Percentiles rank a stretch among this genome's conserved stretches.
Evolutionary conservation across 2,888 invertebrate species (phyloP).

Genomic region (Eudemis profundana): DNA sequence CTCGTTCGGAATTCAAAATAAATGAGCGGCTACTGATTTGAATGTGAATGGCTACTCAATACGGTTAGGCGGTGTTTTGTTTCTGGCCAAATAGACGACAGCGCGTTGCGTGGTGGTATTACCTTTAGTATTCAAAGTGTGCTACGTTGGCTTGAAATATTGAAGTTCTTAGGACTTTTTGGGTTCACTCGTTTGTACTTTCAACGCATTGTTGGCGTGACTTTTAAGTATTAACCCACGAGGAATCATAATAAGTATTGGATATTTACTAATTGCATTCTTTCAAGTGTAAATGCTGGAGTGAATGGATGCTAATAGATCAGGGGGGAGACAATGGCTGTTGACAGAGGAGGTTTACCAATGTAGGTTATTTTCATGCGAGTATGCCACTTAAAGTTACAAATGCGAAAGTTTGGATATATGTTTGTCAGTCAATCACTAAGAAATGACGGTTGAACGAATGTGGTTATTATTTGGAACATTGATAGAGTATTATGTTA

Average conservation of each 20-base stretch:
- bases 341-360: constrained; percentile 31
- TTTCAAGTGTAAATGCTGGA: constrained; percentile 41
- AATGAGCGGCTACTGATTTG: constrained; percentile 82
- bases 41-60: constrained; percentile 78
- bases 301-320: constrained; percentile 41
- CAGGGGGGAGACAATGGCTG: constrained; percentile 34
- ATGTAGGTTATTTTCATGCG: constrained; percentile 38
- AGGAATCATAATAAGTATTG: constrained; percentile 43
- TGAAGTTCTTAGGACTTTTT: constrained; percentile 24
- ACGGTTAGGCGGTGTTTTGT: constrained; percentile 77
- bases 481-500: no score
- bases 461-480: background rate
- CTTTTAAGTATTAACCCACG: constrained; percentile 41
- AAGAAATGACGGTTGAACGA: background rate
- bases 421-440: constrained; percentile 18
- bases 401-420: constrained; percentile 22
- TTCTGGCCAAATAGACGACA: constrained; percentile 69
- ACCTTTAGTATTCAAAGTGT: constrained; percentile 15
- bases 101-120: constrained; percentile 48
- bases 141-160: background rate
- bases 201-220: constrained; percentile 37
- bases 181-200: constrained; percentile 8
- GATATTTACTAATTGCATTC: constrained; percentile 44
- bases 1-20: constrained; percentile 79
- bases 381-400: constrained; percentile 19